Base-by-base conservation (phyloP, 2,113 vertebrate species). In the Heteronetta atricapilla region DNA sequence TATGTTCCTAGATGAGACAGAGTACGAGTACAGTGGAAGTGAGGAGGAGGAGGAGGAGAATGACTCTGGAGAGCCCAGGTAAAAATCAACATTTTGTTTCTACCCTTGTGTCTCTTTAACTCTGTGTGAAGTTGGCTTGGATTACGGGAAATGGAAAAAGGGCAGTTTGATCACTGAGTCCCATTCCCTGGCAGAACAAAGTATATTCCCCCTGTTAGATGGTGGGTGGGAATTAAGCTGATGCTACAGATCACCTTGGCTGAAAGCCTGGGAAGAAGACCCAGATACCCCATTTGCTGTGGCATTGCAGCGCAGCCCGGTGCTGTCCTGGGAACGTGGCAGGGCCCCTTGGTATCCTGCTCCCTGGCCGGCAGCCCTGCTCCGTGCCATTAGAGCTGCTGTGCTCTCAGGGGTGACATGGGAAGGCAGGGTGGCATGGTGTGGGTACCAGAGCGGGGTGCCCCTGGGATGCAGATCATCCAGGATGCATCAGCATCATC, bases 11-110 rank as follows among this genome's bases (percentile, higher is more conserved):
- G 99, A 99, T 97, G 99, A 99, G 97, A 99, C 99, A 0, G 99
- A 99, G 68, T 99, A 99, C 0, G 99, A 99, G 91, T 99, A 99
- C 98, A 99, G 99, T 31, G 99, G 99, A 76, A 99, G 99, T 56
- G 99, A 99, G 94, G 99, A 99, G 77, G 99, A 99, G 94, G 99
- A 99, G 56, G 99, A 99, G 59, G 99, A 99, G 93, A 98, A 99
- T n/a, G 99, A 99, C 90, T 98, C 98, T 0, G 99, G 99, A 84
- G 99, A 99, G 85, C 99, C 99, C 91, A 99, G 99, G 99, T 99
- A 97, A 20, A 69, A 56, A 19, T 38, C 34, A 67, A 34, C 31
- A 33, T 22, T 23, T 12, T 19, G 28, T 81, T 90, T 87, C 63
- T 70, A 25, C 18, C 31, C 70, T 48, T 79, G n/a, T 1, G 4